phyloP scores from a whole-genome alignment of 2,113 vertebrate genomes.

The Ceyx melanurus region DNA sequence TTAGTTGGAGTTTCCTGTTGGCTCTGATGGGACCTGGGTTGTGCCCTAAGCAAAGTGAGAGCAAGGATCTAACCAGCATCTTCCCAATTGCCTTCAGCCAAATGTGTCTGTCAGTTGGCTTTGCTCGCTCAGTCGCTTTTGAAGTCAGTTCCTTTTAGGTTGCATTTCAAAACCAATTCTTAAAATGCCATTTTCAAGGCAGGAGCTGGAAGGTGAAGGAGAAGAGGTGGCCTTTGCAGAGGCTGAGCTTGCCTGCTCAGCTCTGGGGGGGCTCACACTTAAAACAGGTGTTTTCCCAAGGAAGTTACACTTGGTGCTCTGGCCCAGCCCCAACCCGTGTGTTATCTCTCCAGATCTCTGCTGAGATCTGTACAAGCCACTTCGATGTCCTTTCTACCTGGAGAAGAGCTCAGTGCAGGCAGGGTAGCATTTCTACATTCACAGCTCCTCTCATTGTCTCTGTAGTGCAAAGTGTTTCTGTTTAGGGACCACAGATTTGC shows the following conservation, averaged over 20 bases:
- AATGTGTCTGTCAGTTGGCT: constrained; percentile 18
- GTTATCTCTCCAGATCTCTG: background rate
- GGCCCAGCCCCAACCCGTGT: background rate
- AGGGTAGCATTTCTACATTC: background rate
- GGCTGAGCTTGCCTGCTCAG: background rate
- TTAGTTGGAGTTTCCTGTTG: constrained; percentile 28
- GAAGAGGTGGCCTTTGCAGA: background rate
- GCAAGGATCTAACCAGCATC: constrained; percentile 11
- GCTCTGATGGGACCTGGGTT: background rate
- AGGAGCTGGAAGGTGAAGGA: background rate
- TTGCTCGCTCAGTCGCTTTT: background rate
- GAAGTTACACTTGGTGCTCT: background rate
- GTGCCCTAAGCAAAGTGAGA: constrained; percentile 22
- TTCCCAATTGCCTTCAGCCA: constrained; percentile 14
- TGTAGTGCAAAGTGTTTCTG: background rate
- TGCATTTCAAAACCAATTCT: constrained; percentile 7
- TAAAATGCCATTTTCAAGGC: background rate
- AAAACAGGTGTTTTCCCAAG: constrained; percentile 8
- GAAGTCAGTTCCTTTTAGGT: constrained; percentile 31
- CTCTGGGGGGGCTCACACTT: background rate
- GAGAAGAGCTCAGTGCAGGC: background rate
- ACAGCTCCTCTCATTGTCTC: background rate
- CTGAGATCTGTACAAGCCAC: background rate
- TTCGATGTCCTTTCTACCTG: accelerated
- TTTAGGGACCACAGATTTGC: background rate